Percentiles rank a stretch among this genome's conserved stretches.
Evolutionary conservation across 2,888 invertebrate species (phyloP).

Genomic region (Aphidius colemani): DNA sequence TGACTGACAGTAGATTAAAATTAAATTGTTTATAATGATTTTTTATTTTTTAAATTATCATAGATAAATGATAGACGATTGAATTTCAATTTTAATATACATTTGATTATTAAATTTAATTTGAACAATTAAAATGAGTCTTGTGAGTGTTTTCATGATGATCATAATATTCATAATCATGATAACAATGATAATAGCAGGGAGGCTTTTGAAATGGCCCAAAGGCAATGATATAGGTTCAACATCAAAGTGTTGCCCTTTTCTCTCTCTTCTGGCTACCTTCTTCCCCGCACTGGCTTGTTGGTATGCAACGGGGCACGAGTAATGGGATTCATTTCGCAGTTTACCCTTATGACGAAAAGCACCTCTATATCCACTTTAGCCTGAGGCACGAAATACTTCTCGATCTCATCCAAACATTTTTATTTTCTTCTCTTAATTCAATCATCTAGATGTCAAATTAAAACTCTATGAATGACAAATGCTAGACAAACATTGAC

Average conservation of each 20-base stretch:
- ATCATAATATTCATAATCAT: slow-evolving; percentile 8
- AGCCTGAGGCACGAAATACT: slow-evolving; percentile 8
- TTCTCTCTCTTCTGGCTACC: too few relatives aligned
- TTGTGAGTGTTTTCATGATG: slow-evolving; percentile 6
- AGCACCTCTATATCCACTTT: slow-evolving; percentile 33
- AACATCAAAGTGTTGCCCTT: slow-evolving; percentile 49
- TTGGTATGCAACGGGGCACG: slow-evolving; percentile 34
- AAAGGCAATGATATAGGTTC: slow-evolving; percentile 42
- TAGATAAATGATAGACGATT: neutral
- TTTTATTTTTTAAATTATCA: neutral
- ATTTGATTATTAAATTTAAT: slow-evolving; percentile 6
- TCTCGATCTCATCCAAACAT: slow-evolving; percentile 8
- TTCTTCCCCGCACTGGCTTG: slow-evolving; percentile 4
- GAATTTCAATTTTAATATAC: neutral
- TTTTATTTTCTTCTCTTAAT: neutral
- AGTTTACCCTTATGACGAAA: slow-evolving; percentile 44
- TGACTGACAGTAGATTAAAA: slow-evolving; percentile 1
- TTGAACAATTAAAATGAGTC: slow-evolving; percentile 51
- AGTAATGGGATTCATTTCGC: slow-evolving; percentile 59
- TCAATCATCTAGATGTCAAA: slow-evolving; percentile 21
- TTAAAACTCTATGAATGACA: slow-evolving; percentile 15
- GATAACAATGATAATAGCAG: slow-evolving; percentile 14
- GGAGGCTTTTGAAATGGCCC: slow-evolving; percentile 46
- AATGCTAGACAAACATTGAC: neutral
- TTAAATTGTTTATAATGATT: slow-evolving; percentile 2